These are phyloP conservation scores for rabbit (Oryctolagus cuniculus) DNA, from an alignment of 2,113 vertebrate genomes.

Conservation along the genomic window DNA sequence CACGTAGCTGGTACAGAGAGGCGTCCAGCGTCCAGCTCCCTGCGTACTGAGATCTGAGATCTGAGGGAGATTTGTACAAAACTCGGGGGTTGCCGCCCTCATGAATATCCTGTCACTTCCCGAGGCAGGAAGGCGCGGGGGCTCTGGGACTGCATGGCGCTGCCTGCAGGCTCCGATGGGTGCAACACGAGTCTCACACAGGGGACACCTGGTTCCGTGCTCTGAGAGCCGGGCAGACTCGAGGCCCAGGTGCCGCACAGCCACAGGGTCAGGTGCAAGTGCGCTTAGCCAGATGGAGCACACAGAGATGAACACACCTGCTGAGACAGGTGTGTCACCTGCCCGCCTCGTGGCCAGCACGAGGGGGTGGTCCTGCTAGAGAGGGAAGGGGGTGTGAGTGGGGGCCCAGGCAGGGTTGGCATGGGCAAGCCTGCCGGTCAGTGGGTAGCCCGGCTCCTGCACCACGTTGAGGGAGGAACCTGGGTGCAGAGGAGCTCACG, in stretches of 20 bases:
- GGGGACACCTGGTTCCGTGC: background rate
- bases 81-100: background rate
- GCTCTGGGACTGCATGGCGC: background rate
- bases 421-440: background rate
- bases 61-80: background rate
- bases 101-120: background rate
- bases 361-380: fast-evolving
- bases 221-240: no score
- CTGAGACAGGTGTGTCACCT: background rate
- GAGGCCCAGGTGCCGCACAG: no score
- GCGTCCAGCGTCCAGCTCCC: background rate
- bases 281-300: background rate
- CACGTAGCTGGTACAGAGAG: no score
- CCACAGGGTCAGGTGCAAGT: background rate
- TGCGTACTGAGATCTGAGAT: background rate
- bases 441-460: background rate
- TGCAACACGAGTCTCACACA: background rate
- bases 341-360: fast-evolving
- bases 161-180: background rate
- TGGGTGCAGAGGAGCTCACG: background rate
- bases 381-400: fast-evolving
- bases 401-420: fast-evolving
- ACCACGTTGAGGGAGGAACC: background rate
- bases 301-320: background rate
- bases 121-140: background rate